Evolutionary conservation across 2,113 vertebrate species (phyloP), one percentile per base, ranked within the genome.

Genomic region (Nycticorax nycticorax): DNA sequence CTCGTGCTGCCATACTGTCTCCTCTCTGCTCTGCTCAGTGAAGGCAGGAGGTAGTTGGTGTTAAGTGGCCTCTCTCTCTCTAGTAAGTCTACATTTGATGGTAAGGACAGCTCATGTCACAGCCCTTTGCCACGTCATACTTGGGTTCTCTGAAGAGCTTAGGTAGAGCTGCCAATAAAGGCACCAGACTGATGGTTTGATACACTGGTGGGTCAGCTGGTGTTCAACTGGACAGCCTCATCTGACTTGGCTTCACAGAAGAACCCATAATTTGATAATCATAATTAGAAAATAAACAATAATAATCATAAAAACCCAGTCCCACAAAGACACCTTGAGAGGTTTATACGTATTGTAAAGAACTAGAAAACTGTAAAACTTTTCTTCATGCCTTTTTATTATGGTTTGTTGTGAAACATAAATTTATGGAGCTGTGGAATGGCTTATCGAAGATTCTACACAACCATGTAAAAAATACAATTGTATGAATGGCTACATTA

Each of bases 131-230:
- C 37, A 52, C 12, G 32, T 27, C 57, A 22, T 22, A 12, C 3
- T 15, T 37, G 35, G 13, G 7, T 39, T 55, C 66, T 82, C 64
- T 74, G 85, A 83, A 93, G 19, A 41, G 5, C 14, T 62, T 55
- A 30, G 14, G 39, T 10, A n/a, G 10, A 72, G 9, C 10, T 41
- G 35, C 24, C 4, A 4, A 64, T 8, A 53, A 41, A 78, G 52
- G 10, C 17, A 32, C 8, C 17, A 15, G 33, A 47, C 2, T 20
- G 21, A 43, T 0, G 0, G 6, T 30, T 68, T 50, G 28, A 12
- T 14, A 12, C 0, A 0, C 3, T 17, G 3, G 10, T 66, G 45
- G 11, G 27, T 84, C 63, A 81, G 12, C 1, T 4, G 10, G 3
- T n/a, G 13, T 50, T 76, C 27, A 23, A 0, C 2, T 74, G 53